A percentile compares a stretch with the other conserved stretches of the same genome.
Conservation (phyloP, 2,797 vertebrate species). For the Anisognathus igniventris region DNA sequence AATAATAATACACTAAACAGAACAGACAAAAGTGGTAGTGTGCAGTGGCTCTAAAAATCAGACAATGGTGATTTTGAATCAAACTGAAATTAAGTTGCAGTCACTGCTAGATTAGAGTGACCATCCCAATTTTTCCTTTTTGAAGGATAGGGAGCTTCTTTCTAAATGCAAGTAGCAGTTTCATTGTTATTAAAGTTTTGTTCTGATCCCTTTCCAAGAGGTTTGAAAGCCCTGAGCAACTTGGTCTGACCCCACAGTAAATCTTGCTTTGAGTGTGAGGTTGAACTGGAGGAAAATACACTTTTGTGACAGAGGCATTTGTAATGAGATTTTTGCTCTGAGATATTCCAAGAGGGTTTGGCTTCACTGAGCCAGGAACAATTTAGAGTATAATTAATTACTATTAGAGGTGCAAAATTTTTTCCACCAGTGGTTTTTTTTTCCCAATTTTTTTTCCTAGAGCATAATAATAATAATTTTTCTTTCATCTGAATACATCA, state of each 20-base stretch:
- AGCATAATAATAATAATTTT: neutral
- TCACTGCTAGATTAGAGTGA: neutral
- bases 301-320: neutral
- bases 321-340: neutral
- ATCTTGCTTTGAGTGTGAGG: neutral
- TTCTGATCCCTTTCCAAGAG: neutral
- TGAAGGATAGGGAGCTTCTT: neutral
- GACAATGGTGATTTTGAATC: neutral
- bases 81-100: neutral
- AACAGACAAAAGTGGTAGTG: neutral
- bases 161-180: neutral
- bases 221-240: neutral
- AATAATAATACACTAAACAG: neutral
- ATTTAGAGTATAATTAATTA: neutral
- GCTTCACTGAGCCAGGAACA: neutral
- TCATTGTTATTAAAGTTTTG: neutral
- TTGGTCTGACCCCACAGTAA: neutral
- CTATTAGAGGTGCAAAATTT: neutral
- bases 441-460: neutral
- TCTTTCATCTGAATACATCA: conserved; percentile 20
- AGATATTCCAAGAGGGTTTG: neutral
- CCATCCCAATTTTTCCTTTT: neutral
- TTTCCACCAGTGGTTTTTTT: neutral
- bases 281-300: neutral
- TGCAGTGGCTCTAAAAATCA: neutral